A percentile compares a stretch with the other conserved stretches of the same genome.
Evolutionary conservation across 1,140 invertebrate genomes (phyloP).

Genomic region (Diorhabda sublineata): DNA sequence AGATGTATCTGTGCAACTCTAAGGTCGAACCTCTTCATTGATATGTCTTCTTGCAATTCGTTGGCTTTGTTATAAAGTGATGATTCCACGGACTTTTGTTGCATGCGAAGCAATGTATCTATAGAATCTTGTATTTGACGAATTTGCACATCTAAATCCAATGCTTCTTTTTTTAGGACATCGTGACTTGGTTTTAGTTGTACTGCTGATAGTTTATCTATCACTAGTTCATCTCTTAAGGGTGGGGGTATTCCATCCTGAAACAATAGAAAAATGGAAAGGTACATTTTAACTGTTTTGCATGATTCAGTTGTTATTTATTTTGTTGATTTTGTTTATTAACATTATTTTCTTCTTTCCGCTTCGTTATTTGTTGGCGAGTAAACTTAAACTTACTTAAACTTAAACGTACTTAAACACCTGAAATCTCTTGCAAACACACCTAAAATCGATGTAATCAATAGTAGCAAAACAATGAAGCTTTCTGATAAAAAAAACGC

Average conservation of each 20-base stretch:
- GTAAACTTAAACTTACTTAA: too few species aligned
- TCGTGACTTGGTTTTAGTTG: constrained; percentile 71
- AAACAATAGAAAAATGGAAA: constrained; percentile 6
- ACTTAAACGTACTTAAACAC: too few species aligned
- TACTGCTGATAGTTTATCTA: constrained; percentile 71
- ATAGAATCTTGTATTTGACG: constrained; percentile 82
- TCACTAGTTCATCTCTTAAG: constrained; percentile 77
- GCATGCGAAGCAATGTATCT: constrained; percentile 77
- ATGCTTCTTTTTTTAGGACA: constrained; percentile 73
- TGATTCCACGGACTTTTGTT: constrained; percentile 80
- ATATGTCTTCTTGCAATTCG: constrained; percentile 92
- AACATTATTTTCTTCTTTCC: too few species aligned
- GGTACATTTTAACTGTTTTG: too few species aligned
- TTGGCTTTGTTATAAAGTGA: constrained; percentile 89
- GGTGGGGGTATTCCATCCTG: constrained; percentile 62
- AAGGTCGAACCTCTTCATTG: constrained; percentile 88
- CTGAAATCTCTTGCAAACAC: too few species aligned
- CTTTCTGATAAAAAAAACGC: too few species aligned
- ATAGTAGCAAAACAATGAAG: too few species aligned
- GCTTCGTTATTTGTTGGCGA: too few species aligned
- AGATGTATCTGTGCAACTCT: constrained; percentile 86
- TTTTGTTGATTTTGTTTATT: too few species aligned
- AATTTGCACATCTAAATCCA: constrained; percentile 79
- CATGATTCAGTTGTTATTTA: too few species aligned
- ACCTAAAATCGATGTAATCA: too few species aligned